phyloP scores from a whole-genome alignment of 2,113 vertebrate species.

The Stictonetta naevosa region DNA sequence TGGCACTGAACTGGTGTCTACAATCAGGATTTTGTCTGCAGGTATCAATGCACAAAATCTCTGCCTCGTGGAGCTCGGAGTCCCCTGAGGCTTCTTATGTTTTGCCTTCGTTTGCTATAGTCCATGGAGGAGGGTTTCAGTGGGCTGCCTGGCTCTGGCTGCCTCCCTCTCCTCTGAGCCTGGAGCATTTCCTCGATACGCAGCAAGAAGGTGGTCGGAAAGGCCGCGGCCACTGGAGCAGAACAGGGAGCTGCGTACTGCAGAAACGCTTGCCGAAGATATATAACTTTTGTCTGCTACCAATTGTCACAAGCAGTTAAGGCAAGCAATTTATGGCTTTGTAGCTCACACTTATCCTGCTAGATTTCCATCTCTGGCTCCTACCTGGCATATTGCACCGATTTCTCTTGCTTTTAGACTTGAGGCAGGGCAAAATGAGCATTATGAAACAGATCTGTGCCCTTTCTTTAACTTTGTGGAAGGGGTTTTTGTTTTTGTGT shows the following conservation, averaged over 20 bases:
- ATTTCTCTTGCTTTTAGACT: not conserved
- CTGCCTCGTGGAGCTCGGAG: conserved; percentile 37
- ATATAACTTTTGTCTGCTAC: conserved; percentile 45
- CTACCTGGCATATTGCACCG: not conserved
- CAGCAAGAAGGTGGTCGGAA: conserved; percentile 16
- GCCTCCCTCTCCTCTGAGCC: conserved; percentile 8
- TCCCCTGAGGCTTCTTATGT: conserved; percentile 59
- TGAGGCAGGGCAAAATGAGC: not conserved
- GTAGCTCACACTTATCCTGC: not conserved
- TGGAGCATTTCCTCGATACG: not conserved
- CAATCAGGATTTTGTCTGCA: conserved; percentile 76
- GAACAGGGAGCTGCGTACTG: conserved; percentile 1
- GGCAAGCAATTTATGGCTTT: conserved; percentile 18
- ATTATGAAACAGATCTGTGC: not conserved
- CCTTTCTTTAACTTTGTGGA: not conserved
- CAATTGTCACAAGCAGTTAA: conserved; percentile 49
- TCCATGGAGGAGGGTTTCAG: conserved; percentile 34
- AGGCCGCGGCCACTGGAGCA: conserved; percentile 3
- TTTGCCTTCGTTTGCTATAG: conserved; percentile 65
- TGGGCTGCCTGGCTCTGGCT: not conserved
- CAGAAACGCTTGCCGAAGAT: not conserved
- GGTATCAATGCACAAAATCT: conserved; percentile 66
- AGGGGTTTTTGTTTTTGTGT: not conserved
- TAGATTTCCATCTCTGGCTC: conserved; percentile 17
- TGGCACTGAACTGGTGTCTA: conserved; percentile 64